Evolutionary conservation across 2,113 vertebrate genomes (phyloP), one percentile per base, ranked within the genome.

Genomic region (Pseudolaguvia tuberculata): DNA sequence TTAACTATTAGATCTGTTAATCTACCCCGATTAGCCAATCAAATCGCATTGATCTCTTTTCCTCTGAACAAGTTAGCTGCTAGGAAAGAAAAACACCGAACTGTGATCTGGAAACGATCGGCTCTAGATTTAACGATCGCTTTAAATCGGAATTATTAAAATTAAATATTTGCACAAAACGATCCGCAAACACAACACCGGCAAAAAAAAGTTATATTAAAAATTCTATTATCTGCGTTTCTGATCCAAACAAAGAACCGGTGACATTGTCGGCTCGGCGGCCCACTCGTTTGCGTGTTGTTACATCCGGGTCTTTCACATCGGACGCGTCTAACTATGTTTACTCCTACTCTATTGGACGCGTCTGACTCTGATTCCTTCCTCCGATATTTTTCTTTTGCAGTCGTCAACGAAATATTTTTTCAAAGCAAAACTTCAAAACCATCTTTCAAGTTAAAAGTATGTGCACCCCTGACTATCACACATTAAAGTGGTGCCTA

Each of bases 291-390:
- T 31, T 71, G 55, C 73, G 56, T 83, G 81, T 83, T 80, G 62
- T 75, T 79, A 80, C 81, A 83, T 78, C 79, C 83, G 81, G 83
- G 81, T 72, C 73, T 56, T 79, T 63, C 66, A 29, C 15, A 2
- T 5, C 5, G 66, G 67, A 12, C 56, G 70, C 70, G 70, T 72
- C 55, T 17, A 39, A 57, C 55, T 71, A 35, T 5, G 55, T 11
- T 13, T 10, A 29, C 21, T 7, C 51, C 50, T 53, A 8, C 23
- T 67, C 31, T 20, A 2, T 11, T 20, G 53, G 17, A 21, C 21
- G 53, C 53, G 53, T 56, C 8, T 7, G n/a, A 56, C 23, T 56
- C n/a, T 21, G 53, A 8, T 42, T 42, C 5, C 39, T 35, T 8
- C 39, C 5, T 42, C 7, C 39, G 18, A 10, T 56, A 7, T 21